Evolutionary conservation across 53 echinoderm and acorn worm genomes (phyloP), one percentile per base, ranked within the genome.

Genomic region (Temnopleurus reevesii): DNA sequence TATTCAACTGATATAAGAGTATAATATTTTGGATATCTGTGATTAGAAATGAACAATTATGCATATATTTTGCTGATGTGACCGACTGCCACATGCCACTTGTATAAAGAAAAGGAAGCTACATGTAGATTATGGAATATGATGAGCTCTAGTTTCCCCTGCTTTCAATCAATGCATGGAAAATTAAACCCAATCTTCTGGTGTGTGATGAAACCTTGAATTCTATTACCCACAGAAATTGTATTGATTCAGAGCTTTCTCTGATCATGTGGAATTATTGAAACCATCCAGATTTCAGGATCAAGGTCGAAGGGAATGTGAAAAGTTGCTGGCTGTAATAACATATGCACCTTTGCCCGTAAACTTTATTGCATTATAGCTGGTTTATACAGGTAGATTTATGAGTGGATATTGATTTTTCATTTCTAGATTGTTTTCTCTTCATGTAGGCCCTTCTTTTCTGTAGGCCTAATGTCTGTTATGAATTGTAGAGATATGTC

Each of bases 241-340:
- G 2, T 35, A 71, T 71, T 41, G 71, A 71, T 71, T 71, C 2
- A 30, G 21, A 71, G 23, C 41, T 21, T 17, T 36, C 36, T 41
- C 41, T 41, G 41, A 38, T 71, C 71, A 71, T 71, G 21, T 41
- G 41, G 71, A 71, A 71, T 71, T 8, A 6, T 38, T 71, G 71
- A 71, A n/a, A 41, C 41, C n/a, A 41, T 23, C 41, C 19, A 71
- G 41, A 71, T 71, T 35, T 38, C 38, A 71, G 41, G 10, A 36
- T 71, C 71, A 71, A 38, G 71, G 71, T 71, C 41, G 23, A 19
- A 18, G 8, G 19, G 71, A 71, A 71, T 71, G 71, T 71, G 36
- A 36, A 71, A 38, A 71, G 71, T 38, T 38, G 41, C 71, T 71
- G 71, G 71, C 71, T 71, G 71, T 43, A 71, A 71, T 43, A 71